Evolutionary conservation across 2,113 vertebrate species (phyloP).

Genomic region (Notechis scutatus): DNA sequence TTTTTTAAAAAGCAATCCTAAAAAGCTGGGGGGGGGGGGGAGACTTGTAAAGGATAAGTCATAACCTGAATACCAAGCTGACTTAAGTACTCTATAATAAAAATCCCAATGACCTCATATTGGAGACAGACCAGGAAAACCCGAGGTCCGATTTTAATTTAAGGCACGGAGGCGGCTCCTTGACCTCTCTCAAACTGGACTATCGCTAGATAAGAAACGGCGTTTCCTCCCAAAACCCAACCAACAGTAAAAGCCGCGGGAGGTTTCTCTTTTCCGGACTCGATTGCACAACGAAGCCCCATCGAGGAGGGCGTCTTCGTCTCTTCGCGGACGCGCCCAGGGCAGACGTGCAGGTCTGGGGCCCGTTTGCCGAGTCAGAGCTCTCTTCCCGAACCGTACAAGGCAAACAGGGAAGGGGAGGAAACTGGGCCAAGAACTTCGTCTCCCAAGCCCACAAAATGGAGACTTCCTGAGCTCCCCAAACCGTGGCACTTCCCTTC

Average conservation of each 20-base stretch:
- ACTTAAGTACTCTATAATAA: not conserved
- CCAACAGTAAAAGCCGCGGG: too few relatives aligned
- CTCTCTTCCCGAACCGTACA: not conserved
- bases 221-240: not conserved
- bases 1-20: not conserved
- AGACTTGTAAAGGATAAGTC: not conserved
- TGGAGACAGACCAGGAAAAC: not conserved
- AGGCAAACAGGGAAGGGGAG: not conserved
- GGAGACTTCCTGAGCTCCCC: conserved; percentile 15
- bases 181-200: not conserved
- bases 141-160: not conserved
- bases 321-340: not conserved
- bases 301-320: not conserved
- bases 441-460: conserved; percentile 30
- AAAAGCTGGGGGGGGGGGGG: not conserved
- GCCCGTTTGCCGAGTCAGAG: not conserved
- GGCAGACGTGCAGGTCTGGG: not conserved
- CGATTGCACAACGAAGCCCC: not conserved
- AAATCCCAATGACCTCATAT: not conserved
- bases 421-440: not conserved
- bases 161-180: too few relatives aligned
- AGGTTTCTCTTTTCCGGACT: not conserved
- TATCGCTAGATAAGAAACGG: not conserved
- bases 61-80: not conserved
- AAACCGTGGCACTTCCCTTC: accelerated